These are phyloP conservation scores for Mola mola DNA, from an alignment of 2,113 vertebrate species.

Conservation along the genomic window DNA sequence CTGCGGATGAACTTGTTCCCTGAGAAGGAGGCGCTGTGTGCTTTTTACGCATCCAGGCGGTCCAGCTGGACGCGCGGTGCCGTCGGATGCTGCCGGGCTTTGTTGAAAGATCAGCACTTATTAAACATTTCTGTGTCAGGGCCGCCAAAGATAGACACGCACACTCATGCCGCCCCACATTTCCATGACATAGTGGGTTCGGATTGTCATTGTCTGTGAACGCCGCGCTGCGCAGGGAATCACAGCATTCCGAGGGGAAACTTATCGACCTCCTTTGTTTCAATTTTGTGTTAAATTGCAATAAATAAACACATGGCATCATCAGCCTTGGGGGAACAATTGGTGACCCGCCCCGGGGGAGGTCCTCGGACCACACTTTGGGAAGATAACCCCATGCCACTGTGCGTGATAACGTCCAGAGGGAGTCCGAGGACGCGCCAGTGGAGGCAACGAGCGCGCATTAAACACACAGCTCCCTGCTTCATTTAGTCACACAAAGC, in stretches of 20 bases:
- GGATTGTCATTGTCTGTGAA: conserved; percentile 20
- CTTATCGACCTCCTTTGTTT: neutral
- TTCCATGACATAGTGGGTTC: conserved; percentile 20
- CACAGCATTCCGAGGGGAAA: neutral
- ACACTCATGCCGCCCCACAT: neutral
- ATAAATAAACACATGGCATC: neutral
- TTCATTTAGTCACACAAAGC: conserved; percentile 37
- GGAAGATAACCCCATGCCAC: conserved; percentile 4
- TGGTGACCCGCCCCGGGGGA: conserved; percentile 1
- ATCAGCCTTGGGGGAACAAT: neutral
- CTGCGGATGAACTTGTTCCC: conserved; percentile 3
- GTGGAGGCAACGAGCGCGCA: conserved; percentile 14
- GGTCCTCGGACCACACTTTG: conserved; percentile 21
- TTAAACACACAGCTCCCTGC: conserved; percentile 6
- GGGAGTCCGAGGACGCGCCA: conserved; percentile 16
- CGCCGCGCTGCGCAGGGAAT: neutral
- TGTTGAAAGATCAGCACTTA: conserved; percentile 14
- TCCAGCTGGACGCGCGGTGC: conserved; percentile 24
- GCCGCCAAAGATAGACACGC: neutral
- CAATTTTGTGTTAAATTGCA: neutral
- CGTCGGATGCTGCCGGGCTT: conserved; percentile 10
- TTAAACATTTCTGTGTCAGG: neutral
- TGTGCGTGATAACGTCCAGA: conserved; percentile 7
- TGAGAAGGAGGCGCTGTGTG: neutral
- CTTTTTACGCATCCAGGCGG: conserved; percentile 55